A percentile compares a stretch with the other conserved stretches of the same genome.
Conservation (phyloP, 2,797 vertebrate species). For the Sarcoramphus papa region DNA sequence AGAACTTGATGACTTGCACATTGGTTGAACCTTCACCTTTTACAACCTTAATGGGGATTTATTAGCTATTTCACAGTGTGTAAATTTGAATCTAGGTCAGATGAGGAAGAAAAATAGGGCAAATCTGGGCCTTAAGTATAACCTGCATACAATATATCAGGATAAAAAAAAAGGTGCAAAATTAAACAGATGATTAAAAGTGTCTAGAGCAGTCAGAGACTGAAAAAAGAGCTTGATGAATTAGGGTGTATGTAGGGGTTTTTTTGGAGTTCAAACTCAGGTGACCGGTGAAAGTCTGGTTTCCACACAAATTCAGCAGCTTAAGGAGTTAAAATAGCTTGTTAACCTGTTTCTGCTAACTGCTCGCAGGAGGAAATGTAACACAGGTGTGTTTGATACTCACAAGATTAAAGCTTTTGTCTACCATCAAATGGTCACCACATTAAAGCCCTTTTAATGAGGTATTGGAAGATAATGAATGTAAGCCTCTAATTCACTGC, state of each 20-base stretch:
- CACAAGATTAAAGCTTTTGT: conserved; percentile 76
- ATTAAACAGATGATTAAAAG: conserved; percentile 73
- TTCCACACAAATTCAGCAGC: conserved; percentile 56
- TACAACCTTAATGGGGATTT: conserved; percentile 80
- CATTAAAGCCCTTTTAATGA: conserved; percentile 79
- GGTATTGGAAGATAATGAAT: conserved; percentile 75
- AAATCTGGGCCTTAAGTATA: conserved; percentile 68
- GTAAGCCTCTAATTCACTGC: conserved; percentile 69
- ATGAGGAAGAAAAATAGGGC: conserved; percentile 73
- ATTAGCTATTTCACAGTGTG: conserved; percentile 79
- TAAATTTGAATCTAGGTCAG: conserved; percentile 81
- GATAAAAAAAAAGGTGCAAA: conserved; percentile 56
- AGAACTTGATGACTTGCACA: conserved; percentile 76
- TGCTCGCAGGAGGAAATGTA: conserved; percentile 73
- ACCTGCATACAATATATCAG: conserved; percentile 69
- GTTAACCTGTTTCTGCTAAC: conserved; percentile 73
- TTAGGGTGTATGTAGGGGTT: background rate
- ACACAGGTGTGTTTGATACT: conserved; percentile 77
- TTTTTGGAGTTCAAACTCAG: conserved; percentile 52
- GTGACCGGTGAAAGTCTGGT: conserved; percentile 55
- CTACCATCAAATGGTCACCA: conserved; percentile 71
- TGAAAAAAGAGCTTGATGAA: conserved; percentile 64
- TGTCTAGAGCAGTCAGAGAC: conserved; percentile 53
- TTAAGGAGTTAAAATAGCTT: conserved; percentile 69
- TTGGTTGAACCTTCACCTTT: conserved; percentile 77